Base-by-base conservation (phyloP, 2,888 invertebrate species). In the Nezara viridula region DNA sequence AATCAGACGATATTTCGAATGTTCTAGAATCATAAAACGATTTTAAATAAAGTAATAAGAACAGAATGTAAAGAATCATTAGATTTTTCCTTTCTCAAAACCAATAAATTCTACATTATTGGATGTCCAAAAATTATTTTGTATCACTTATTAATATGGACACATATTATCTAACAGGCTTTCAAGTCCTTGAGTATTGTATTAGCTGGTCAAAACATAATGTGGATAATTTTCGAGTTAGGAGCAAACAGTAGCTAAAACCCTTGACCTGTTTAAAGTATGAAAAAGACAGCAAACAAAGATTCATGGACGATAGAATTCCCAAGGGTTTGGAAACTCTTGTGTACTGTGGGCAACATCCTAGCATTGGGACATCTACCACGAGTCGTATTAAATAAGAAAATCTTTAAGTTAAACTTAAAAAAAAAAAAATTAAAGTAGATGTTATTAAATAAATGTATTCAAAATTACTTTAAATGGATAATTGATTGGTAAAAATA, bases 281-380 rank as follows among this genome's bases (percentile, higher is more conserved):
- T 73, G 66, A 16, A 73, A 73, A 73, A 73, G 32, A 73, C 66
- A 37, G 19, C 66, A 73, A 37, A 73, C 66, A 73, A 73, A 73
- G 66, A 73, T 37, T 73, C 66, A 73, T 19, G 66, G 37, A 32
- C 66, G 19, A 37, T 14, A 21, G 37, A 37, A 37, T 73, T 73
- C 37, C 66, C 66, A 37, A 37, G 32, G 66, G 66, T 73, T 73
- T 37, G 19, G 66, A 37, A 73, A 73, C 10, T 73, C 66, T 21
- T 73, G 27, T 27, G 10, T 10, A 27, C 27, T 27, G n/a, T n/a
- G 60, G 60, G 27, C 60, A 60, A 60, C 27, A 60, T 60, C 60
- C 60, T 60, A 1, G 16, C 27, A 27, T 60, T 27, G 27, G 27
- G 27, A 60, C 27, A 60, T 55, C 10, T n/a, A n/a, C n/a, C 10